phyloP scores from a whole-genome alignment of 2,888 invertebrate species.

The Terebella lapidaria region DNA sequence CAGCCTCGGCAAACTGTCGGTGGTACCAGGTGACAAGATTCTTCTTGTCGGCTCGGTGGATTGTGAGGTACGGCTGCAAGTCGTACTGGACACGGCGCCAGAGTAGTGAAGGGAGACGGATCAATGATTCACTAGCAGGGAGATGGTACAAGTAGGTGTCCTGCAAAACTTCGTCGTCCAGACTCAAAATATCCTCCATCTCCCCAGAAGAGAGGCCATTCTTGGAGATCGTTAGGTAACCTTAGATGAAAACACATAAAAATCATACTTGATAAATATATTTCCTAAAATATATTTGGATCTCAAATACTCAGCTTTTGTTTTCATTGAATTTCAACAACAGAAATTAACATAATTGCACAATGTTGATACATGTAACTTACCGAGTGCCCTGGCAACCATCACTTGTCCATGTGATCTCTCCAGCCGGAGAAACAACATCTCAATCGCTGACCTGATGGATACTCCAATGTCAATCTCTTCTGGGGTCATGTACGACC shows the following conservation, averaged over 20 bases:
- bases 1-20: conserved; percentile 33
- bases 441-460: conserved; percentile 30
- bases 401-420: conserved; percentile 31
- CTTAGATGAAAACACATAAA: conserved; percentile 23
- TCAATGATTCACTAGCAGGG: conserved; percentile 33
- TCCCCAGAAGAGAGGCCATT: conserved; percentile 33
- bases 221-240: conserved; percentile 31
- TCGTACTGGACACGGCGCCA: conserved; percentile 32
- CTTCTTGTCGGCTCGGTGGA: conserved; percentile 24
- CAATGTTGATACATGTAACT: too few species aligned
- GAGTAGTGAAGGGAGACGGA: conserved; percentile 34
- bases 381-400: conserved; percentile 33
- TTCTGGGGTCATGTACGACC: conserved; percentile 27
- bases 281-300: too few species aligned
- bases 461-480: conserved; percentile 26
- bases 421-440: conserved; percentile 33
- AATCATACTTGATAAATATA: too few species aligned
- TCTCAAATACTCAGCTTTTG: too few species aligned
- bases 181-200: conserved; percentile 39
- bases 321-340: not conserved
- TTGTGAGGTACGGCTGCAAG: conserved; percentile 29
- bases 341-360: too few species aligned
- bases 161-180: conserved; percentile 41
- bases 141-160: conserved; percentile 41
- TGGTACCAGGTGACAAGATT: conserved; percentile 36